Evolutionary conservation across 2,888 invertebrate genomes (phyloP).

Genomic region (Pediacus dermestoides): DNA sequence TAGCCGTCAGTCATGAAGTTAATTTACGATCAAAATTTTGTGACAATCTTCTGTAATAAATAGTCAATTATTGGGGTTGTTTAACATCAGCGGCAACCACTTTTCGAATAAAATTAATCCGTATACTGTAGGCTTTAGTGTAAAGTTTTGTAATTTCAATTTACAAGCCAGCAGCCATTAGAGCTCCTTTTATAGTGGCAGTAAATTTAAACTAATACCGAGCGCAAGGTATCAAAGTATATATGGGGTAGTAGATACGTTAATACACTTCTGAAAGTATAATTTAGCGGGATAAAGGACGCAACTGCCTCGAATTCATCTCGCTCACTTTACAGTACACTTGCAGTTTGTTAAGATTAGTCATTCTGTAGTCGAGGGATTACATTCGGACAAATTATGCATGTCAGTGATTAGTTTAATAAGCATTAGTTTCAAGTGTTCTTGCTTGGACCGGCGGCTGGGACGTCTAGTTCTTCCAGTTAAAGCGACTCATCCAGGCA

Average conservation of each 20-base stretch:
- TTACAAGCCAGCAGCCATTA: not conserved
- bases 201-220: no score
- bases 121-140: no score
- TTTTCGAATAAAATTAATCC: no score
- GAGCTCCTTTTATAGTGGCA: no score
- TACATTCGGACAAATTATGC: slow-evolving; percentile 47
- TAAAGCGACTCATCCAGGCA: slow-evolving; percentile 7
- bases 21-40: no score
- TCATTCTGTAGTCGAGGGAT: slow-evolving; percentile 40
- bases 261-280: slow-evolving; percentile 9
- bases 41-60: no score
- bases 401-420: slow-evolving; percentile 48
- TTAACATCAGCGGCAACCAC: no score
- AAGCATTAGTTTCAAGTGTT: slow-evolving; percentile 40
- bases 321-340: slow-evolving; percentile 38
- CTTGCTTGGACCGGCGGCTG: slow-evolving; percentile 14
- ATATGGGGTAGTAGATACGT: no score
- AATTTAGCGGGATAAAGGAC: slow-evolving; percentile 5
- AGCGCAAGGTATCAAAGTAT: no score
- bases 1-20: no score
- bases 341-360: slow-evolving; percentile 49
- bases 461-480: not conserved
- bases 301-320: slow-evolving; percentile 40
- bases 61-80: no score
- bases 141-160: slow-evolving; percentile 2